Evolutionary conservation across 2,113 vertebrate species (phyloP).

Genomic region (Phalacrocorax aristotelis): DNA sequence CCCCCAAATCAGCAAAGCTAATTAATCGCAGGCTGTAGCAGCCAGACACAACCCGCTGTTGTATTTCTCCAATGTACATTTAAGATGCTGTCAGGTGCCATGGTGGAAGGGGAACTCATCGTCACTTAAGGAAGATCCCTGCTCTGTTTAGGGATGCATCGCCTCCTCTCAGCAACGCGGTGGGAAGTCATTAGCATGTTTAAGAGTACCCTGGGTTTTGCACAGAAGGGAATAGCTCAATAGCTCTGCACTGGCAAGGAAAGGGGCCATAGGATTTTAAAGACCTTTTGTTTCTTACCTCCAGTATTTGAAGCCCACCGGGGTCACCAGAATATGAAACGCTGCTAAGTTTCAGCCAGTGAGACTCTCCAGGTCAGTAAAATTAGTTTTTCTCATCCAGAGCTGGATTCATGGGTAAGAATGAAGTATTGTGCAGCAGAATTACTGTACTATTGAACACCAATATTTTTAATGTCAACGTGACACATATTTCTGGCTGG

Average conservation of each 20-base stretch:
- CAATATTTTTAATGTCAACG: background rate
- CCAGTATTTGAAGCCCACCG: background rate
- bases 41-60: background rate
- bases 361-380: background rate
- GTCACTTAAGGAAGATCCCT: background rate
- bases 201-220: background rate
- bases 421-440: background rate
- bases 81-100: background rate
- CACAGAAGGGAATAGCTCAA: background rate
- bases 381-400: background rate
- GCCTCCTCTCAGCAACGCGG: background rate
- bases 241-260: background rate
- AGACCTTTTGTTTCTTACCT: background rate
- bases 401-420: background rate
- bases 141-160: background rate
- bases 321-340: background rate
- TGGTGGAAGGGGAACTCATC: background rate
- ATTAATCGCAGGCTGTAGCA: too few relatives aligned
- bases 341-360: background rate
- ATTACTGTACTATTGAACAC: background rate
- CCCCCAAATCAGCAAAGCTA: background rate
- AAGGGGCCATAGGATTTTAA: background rate
- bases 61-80: background rate
- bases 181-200: background rate
- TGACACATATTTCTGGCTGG: background rate